These are phyloP conservation scores for Neodontobutis hainanensis DNA, from an alignment of 2,113 vertebrate genomes.

Conservation along the genomic window DNA sequence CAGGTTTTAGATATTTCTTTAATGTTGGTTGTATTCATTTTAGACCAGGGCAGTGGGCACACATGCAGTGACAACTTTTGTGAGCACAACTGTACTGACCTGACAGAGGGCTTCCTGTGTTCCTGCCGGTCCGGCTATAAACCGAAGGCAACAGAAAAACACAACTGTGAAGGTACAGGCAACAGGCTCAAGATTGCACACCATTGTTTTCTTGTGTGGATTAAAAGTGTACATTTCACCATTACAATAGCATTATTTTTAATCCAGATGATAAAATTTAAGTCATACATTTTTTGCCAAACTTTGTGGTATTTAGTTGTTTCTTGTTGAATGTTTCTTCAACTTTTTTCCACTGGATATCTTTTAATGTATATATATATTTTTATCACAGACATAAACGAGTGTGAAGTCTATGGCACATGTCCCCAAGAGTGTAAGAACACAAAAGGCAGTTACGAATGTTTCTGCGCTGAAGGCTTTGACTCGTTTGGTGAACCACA, in stretches of 20 bases:
- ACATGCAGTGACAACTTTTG: constrained; percentile 90
- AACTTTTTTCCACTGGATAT: constrained; percentile 1
- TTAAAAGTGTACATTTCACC: background rate
- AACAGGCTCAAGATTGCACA: background rate
- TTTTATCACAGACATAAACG: constrained; percentile 86
- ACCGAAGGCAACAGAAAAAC: constrained; percentile 80
- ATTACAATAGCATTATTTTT: too few species aligned
- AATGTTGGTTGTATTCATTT: constrained; percentile 1
- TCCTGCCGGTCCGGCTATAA: constrained; percentile 88
- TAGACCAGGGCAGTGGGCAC: constrained; percentile 84
- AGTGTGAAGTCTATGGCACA: constrained; percentile 89
- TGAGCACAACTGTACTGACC: constrained; percentile 94
- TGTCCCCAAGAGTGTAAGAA: constrained; percentile 95
- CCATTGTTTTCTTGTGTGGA: background rate
- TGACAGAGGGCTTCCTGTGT: constrained; percentile 89
- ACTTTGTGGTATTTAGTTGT: too few species aligned
- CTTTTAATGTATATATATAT: background rate
- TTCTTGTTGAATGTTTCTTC: too few species aligned
- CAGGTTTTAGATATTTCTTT: background rate
- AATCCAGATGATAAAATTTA: too few species aligned
- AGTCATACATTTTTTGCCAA: too few species aligned
- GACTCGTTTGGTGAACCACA: constrained; percentile 83
- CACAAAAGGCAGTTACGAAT: constrained; percentile 96
- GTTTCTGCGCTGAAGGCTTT: constrained; percentile 92
- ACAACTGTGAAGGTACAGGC: constrained; percentile 91